These are phyloP conservation scores for Abramis brama DNA, from an alignment of 2,113 vertebrate genomes.

Conservation along the genomic window DNA sequence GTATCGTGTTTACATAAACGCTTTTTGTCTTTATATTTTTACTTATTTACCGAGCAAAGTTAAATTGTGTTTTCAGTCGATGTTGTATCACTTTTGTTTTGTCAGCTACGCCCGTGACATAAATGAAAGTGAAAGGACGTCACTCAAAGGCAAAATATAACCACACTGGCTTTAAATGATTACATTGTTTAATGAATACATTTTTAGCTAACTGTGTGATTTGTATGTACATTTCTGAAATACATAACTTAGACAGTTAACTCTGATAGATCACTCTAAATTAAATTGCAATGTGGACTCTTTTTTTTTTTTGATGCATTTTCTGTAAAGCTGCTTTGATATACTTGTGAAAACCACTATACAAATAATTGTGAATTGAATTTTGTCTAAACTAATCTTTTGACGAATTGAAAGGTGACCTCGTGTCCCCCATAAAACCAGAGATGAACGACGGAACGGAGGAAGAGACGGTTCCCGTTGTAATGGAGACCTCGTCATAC, in stretches of 20 bases:
- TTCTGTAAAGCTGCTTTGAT: too few species aligned
- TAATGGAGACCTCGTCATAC: constrained; percentile 60
- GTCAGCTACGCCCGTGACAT: background rate
- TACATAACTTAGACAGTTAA: too few species aligned
- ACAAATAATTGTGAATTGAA: too few species aligned
- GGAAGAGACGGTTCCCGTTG: background rate
- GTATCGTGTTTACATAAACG: background rate
- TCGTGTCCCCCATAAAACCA: background rate
- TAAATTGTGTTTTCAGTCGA: background rate
- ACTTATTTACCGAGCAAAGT: too few species aligned
- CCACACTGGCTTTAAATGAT: too few species aligned
- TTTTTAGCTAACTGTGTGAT: too few species aligned
- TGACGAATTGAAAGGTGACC: background rate
- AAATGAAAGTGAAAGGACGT: constrained; percentile 35
- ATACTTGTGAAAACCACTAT: too few species aligned
- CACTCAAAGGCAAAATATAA: background rate
- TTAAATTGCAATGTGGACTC: too few species aligned
- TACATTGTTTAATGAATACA: too few species aligned
- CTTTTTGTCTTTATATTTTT: background rate
- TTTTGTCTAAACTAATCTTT: background rate
- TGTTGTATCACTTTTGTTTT: background rate
- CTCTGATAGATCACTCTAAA: too few species aligned
- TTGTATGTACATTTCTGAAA: too few species aligned
- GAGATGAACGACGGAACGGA: constrained; percentile 62
- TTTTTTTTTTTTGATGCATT: too few species aligned